Conservation (phyloP, 2,113 vertebrate species). For the Tachysurus fulvidraco region DNA sequence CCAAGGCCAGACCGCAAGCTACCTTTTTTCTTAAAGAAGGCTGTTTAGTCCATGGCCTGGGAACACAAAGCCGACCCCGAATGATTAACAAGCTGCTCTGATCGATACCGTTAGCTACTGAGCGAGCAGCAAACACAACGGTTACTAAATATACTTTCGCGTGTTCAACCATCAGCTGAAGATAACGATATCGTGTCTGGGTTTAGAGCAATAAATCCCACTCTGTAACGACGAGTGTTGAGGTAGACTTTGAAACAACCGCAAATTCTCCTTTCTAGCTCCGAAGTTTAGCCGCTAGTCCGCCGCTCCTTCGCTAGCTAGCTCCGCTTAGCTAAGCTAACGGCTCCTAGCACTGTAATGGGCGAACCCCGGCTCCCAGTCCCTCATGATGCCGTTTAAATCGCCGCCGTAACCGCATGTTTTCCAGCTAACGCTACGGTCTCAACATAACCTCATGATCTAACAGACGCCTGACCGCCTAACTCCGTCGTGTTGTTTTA, state of each 20-base stretch:
- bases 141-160: conserved; percentile 28
- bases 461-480: not conserved
- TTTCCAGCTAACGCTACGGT: conserved; percentile 1
- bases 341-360: conserved; percentile 55
- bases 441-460: not conserved
- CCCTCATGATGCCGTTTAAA: conserved; percentile 25
- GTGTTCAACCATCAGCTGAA: conserved; percentile 32
- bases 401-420: conserved; percentile 34
- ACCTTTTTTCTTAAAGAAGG: conserved; percentile 52
- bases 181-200: conserved; percentile 24
- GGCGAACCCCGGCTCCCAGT: conserved; percentile 30
- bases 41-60: conserved; percentile 69
- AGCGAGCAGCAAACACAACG: conserved; percentile 58
- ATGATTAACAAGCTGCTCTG: conserved; percentile 70
- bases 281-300: conserved; percentile 39
- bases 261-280: conserved; percentile 23
- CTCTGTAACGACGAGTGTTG: conserved; percentile 25
- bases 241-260: conserved; percentile 33
- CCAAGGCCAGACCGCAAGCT: conserved; percentile 57
- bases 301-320: conserved; percentile 55
- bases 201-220: conserved; percentile 41
- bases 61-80: conserved; percentile 66
- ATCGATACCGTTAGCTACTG: conserved; percentile 63
- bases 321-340: conserved; percentile 50
- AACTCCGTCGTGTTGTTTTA: not conserved